Conservation (phyloP, 2,888 invertebrate species). For the Andrena haemorrhoa region DNA sequence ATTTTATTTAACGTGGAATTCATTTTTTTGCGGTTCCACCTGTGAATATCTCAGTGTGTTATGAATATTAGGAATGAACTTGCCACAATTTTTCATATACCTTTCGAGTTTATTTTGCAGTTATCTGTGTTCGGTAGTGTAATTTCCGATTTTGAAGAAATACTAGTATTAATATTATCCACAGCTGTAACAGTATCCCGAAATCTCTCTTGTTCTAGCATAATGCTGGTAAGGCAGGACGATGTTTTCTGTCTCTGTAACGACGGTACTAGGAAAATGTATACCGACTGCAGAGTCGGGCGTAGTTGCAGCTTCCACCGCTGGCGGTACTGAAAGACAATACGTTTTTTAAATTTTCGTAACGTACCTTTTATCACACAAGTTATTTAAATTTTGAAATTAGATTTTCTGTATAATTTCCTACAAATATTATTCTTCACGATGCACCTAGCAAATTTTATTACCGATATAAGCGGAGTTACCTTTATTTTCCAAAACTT, state of each 20-base stretch:
- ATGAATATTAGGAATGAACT: not conserved
- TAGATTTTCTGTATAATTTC: too few species aligned
- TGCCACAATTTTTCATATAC: not conserved
- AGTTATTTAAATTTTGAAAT: too few species aligned
- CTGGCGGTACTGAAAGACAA: not conserved
- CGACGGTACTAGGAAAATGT: not conserved
- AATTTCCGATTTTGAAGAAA: not conserved
- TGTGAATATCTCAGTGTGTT: not conserved
- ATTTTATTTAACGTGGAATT: too few species aligned
- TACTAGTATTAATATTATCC: not conserved
- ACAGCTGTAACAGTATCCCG: not conserved
- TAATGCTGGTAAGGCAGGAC: constrained; percentile 64
- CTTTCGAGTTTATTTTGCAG: not conserved
- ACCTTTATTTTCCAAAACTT: not conserved
- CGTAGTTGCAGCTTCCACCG: constrained; percentile 18
- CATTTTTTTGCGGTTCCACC: not conserved
- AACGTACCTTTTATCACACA: not conserved
- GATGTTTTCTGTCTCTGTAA: constrained; percentile 1
- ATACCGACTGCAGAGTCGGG: constrained; percentile 52
- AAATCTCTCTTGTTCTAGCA: not conserved
- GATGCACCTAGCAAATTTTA: too few species aligned
- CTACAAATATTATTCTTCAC: too few species aligned
- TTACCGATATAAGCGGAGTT: not conserved
- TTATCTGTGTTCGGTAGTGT: not conserved
- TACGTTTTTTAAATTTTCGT: not conserved